Evolutionary conservation across 2,888 invertebrate species (phyloP), one percentile per base, ranked within the genome.

Genomic region (Cylindroiulus punctatus): DNA sequence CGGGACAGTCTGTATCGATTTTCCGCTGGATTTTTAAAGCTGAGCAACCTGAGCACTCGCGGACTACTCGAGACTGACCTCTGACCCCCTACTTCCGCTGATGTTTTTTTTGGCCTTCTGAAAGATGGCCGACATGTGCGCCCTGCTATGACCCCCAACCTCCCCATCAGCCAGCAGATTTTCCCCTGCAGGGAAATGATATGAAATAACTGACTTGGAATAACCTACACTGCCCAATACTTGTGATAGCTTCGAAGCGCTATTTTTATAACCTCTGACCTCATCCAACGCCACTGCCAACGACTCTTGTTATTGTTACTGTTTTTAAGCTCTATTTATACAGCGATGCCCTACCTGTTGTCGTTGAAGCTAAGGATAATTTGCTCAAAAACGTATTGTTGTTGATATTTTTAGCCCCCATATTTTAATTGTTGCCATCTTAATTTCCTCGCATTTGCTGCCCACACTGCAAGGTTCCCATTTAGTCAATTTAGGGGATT

Each of bases 251-350:
- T 65, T 65, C 12, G 65, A 65, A 65, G 22, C 26, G 65, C 76
- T 76, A 76, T 76, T 76, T 76, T 76, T 76, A 30, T 76, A 30
- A 76, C 76, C 76, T 76, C 76, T 30, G 76, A 76, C 76, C 76
- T 76, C 76, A 65, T 65, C 65, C 65, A 47, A 26, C 65, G 22
- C n/a, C 10, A 76, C 76, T 76, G 76, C 76, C 76, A 76, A 14
- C 76, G 76, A 65, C 26, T 65, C 65, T n/a, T 65, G 65, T 26
- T 76, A 14, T 76, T 30, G 76, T 76, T 76, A 76, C 76, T 76
- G 22, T 76, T 76, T 76, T 76, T 76, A 76, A 76, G 30, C 76
- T 76, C 10, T 76, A 30, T 76, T 76, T 76, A 14, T 76, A 76
- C 26, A 30, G 76, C 22, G 76, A 76, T 65, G 10, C 65, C 26